Evolutionary conservation across 2,797 vertebrate genomes (phyloP).

Genomic region (Etheostoma perlongum): DNA sequence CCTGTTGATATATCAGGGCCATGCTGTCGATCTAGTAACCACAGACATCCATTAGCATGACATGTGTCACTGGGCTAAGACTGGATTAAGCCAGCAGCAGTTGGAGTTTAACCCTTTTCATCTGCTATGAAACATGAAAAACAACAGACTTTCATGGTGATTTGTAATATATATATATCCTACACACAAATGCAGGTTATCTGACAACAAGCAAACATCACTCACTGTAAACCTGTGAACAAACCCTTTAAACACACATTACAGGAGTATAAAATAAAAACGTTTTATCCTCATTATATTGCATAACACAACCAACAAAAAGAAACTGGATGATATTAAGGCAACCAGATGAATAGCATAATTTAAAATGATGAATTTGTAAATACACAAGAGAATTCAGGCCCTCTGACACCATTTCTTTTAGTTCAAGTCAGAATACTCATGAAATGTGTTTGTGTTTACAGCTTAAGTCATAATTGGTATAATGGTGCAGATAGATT

Average conservation of each 20-base stretch:
- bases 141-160: not conserved
- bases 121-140: conserved; percentile 24
- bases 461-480: not conserved
- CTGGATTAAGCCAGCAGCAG: conserved; percentile 49
- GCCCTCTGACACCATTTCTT: not conserved
- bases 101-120: conserved; percentile 39
- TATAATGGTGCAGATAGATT: not conserved
- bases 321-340: not conserved
- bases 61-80: conserved; percentile 61
- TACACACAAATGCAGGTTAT: not conserved
- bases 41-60: conserved; percentile 43
- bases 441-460: too few relatives aligned
- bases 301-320: not conserved
- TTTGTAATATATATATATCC: not conserved
- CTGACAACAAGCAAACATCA: not conserved
- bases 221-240: not conserved
- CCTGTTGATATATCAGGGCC: conserved; percentile 52
- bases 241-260: not conserved
- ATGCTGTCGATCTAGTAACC: conserved; percentile 50
- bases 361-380: not conserved
- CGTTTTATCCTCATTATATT: not conserved
- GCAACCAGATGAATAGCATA: not conserved
- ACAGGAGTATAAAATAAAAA: not conserved
- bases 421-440: not conserved
- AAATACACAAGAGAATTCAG: not conserved